A percentile compares a stretch with the other conserved stretches of the same genome.
These are phyloP conservation scores for Saguinus imperator DNA, from an alignment of 2,113 vertebrate genomes.

Conservation along the genomic window DNA sequence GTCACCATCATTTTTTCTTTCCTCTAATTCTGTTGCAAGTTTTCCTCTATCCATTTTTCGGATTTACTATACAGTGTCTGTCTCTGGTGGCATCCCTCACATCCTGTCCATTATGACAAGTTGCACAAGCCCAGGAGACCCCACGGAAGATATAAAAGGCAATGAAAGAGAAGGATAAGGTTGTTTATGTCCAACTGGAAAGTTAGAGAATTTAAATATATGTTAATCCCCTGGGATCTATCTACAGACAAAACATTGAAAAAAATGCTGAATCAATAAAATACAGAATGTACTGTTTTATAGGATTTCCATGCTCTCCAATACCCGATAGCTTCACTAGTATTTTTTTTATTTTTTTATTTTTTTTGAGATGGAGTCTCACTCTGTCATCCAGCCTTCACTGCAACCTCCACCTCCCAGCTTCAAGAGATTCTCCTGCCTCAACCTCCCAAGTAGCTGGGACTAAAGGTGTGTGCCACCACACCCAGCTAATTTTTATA, in stretches of 20 bases:
- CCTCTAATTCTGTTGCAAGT: not conserved
- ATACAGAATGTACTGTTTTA: not conserved
- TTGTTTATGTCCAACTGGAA: not conserved
- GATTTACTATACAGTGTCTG: rapidly evolving
- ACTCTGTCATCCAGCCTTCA: too few species aligned
- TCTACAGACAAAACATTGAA: not conserved
- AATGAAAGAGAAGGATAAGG: not conserved
- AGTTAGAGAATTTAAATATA: not conserved
- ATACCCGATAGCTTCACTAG: not conserved
- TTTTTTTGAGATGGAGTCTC: too few species aligned
- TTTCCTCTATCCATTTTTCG: not conserved
- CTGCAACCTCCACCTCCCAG: too few species aligned
- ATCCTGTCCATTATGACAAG: not conserved
- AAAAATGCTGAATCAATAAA: not conserved
- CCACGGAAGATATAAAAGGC: not conserved
- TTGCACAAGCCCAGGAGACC: not conserved
- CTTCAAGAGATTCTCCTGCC: too few species aligned
- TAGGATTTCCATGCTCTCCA: not conserved
- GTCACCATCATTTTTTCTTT: not conserved
- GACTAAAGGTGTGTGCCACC: too few species aligned
- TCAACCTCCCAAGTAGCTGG: too few species aligned
- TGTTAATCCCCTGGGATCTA: not conserved
- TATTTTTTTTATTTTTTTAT: too few species aligned
- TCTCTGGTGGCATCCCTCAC: not conserved
- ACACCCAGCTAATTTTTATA: too few species aligned